Evolutionary conservation across 2,113 vertebrate genomes (phyloP).

Genomic region (Scytalopus superciliaris): DNA sequence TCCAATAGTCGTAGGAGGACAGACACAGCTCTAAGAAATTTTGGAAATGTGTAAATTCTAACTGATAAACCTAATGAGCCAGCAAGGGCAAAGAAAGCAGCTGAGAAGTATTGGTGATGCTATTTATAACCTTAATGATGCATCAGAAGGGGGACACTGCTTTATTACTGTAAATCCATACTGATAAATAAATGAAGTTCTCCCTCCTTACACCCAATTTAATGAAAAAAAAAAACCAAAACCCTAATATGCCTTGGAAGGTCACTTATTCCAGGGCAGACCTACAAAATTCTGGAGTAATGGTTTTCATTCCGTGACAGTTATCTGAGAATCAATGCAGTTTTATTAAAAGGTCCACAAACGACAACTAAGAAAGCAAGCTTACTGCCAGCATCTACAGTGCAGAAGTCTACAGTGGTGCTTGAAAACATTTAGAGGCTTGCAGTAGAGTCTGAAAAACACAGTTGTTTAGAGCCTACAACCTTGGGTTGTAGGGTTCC

Average conservation of each 20-base stretch:
- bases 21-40: neutral
- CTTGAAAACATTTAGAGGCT: neutral
- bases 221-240: neutral
- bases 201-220: neutral
- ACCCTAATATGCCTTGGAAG: neutral
- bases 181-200: neutral
- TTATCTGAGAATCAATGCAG: neutral
- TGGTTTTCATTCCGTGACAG: neutral
- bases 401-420: neutral
- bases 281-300: neutral
- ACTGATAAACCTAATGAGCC: neutral
- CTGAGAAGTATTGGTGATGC: neutral
- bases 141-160: neutral
- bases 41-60: neutral
- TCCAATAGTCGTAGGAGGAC: neutral
- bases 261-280: neutral
- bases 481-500: neutral
- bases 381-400: neutral
- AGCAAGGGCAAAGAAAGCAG: neutral
- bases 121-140: neutral
- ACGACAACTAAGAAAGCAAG: neutral
- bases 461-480: neutral
- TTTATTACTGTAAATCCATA: neutral
- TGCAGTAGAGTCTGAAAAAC: neutral
- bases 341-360: neutral